These are phyloP conservation scores for Plebejus melissa DNA, from an alignment of 2,888 invertebrate species.

Conservation along the genomic window DNA sequence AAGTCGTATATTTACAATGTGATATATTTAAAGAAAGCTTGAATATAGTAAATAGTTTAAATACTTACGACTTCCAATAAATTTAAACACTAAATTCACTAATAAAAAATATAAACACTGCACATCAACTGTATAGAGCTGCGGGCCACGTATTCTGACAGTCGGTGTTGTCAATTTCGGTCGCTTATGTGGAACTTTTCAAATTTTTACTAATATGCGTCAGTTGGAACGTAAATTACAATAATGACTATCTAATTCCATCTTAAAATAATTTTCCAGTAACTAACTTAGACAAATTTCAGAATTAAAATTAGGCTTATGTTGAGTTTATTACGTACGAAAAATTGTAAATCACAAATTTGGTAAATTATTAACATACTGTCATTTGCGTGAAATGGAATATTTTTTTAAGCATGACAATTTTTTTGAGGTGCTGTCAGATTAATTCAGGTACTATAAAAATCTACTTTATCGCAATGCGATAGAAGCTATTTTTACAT, in stretches of 20 bases:
- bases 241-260: background rate
- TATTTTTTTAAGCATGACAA: slow-evolving; percentile 13
- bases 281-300: background rate
- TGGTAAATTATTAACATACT: background rate
- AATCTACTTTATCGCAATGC: background rate
- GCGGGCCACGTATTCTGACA: slow-evolving; percentile 73
- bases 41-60: slow-evolving; percentile 36
- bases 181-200: slow-evolving; percentile 78
- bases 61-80: slow-evolving; percentile 61
- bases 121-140: slow-evolving; percentile 57
- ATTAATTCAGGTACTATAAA: background rate
- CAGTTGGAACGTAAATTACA: slow-evolving; percentile 45
- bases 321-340: background rate
- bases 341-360: background rate
- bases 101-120: slow-evolving; percentile 74
- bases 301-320: background rate
- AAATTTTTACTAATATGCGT: slow-evolving; percentile 45
- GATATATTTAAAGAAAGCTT: slow-evolving; percentile 36
- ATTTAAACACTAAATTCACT: slow-evolving; percentile 53
- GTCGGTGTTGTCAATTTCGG: slow-evolving; percentile 65
- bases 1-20: slow-evolving; percentile 33
- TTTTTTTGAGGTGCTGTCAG: background rate
- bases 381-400: background rate
- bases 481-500: background rate
- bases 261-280: background rate